Conservation (phyloP, 1,140 invertebrate genomes). For the Drosophila setifemur region DNA sequence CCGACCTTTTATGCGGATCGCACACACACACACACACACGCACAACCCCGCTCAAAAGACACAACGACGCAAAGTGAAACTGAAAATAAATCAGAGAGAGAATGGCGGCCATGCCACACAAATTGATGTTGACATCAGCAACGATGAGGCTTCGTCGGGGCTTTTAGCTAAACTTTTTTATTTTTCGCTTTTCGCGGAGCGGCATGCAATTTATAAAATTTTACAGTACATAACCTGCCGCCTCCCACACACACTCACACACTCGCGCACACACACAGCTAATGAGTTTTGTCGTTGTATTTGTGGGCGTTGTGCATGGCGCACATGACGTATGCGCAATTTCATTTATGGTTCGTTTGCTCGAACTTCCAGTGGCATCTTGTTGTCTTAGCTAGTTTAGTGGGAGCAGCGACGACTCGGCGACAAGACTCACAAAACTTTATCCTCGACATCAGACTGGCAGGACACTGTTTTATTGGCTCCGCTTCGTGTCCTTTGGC, state of each 20-base stretch:
- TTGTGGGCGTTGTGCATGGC: slow-evolving; percentile 21
- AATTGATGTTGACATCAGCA: slow-evolving; percentile 53
- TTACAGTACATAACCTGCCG: slow-evolving; percentile 60
- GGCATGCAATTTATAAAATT: slow-evolving; percentile 68
- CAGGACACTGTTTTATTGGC: slow-evolving; percentile 56
- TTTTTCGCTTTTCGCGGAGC: slow-evolving; percentile 8
- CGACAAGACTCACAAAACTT: slow-evolving; percentile 45
- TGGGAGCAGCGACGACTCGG: slow-evolving; percentile 3
- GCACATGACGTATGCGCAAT: slow-evolving; percentile 73
- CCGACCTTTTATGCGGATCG: slow-evolving; percentile 28
- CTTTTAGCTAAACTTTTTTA: slow-evolving; percentile 43
- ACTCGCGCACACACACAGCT: no score
- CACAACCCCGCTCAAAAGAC: not conserved
- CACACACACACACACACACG: not conserved
- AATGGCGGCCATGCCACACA: slow-evolving; percentile 49
- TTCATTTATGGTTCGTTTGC: slow-evolving; percentile 67
- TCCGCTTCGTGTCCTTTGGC: slow-evolving; percentile 20
- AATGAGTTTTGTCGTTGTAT: slow-evolving; percentile 58
- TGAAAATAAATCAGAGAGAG: slow-evolving; percentile 52
- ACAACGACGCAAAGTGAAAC: slow-evolving; percentile 58
- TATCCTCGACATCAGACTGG: slow-evolving; percentile 28
- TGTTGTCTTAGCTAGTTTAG: slow-evolving; percentile 46
- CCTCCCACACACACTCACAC: slow-evolving; percentile 1
- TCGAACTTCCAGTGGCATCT: slow-evolving; percentile 43
- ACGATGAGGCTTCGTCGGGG: slow-evolving; percentile 29